phyloP scores from a whole-genome alignment of 1,140 invertebrate genomes.

The Uloborus diversus region DNA sequence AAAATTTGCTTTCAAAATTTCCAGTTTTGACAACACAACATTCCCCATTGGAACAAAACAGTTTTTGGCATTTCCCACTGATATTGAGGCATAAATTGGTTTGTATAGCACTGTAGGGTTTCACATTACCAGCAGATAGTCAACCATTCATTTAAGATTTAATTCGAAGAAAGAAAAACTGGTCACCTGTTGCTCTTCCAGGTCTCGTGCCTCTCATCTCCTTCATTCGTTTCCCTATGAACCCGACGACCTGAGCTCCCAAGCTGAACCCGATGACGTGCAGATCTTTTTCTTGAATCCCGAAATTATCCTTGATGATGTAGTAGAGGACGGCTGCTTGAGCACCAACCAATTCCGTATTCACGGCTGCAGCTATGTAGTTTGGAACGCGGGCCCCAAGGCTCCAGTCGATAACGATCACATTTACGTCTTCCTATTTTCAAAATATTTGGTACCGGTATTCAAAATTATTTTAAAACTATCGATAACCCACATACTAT shows the following conservation, averaged over 20 bases:
- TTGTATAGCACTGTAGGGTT: too few species aligned
- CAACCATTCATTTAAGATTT: too few species aligned
- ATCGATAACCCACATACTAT: too few species aligned
- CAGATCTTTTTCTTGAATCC: constrained; percentile 61
- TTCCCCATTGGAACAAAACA: too few species aligned
- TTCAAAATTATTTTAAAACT: too few species aligned
- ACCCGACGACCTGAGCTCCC: constrained; percentile 72
- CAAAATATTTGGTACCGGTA: too few species aligned
- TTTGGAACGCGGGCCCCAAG: constrained; percentile 48
- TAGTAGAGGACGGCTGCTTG: constrained; percentile 27
- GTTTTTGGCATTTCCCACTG: too few species aligned
- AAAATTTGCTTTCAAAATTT: too few species aligned
- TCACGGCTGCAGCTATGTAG: constrained; percentile 46
- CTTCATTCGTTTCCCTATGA: constrained; percentile 65
- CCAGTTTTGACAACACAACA: too few species aligned
- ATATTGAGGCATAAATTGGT: too few species aligned
- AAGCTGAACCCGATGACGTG: constrained; percentile 73
- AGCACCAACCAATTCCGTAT: constrained; percentile 54
- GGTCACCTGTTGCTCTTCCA: constrained; percentile 44
- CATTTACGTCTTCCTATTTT: constrained; percentile 42
- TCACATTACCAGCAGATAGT: too few species aligned
- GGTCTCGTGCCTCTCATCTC: constrained; percentile 43
- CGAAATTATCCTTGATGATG: constrained; percentile 15
- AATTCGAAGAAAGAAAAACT: too few species aligned
- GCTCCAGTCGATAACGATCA: constrained; percentile 58